These are phyloP conservation scores for Calidris pygmaea DNA, from an alignment of 2,113 vertebrate genomes.

Conservation along the genomic window DNA sequence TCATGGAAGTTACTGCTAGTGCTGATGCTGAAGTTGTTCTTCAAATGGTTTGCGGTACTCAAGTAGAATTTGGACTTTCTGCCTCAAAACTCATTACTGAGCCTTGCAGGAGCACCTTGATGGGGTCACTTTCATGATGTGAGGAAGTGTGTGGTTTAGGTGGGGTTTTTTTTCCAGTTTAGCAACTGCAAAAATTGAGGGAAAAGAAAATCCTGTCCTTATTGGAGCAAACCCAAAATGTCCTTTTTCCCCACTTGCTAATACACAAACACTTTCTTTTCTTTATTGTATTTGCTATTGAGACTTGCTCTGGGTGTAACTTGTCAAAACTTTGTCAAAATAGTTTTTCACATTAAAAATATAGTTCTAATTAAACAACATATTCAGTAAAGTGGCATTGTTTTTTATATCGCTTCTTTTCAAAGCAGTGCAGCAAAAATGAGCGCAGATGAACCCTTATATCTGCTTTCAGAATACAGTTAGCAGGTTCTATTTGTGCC, in stretches of 20 bases:
- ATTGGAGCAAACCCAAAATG: not conserved
- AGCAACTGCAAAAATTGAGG: not conserved
- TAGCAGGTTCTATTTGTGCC: not conserved
- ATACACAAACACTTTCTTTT: not conserved
- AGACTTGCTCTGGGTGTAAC: not conserved
- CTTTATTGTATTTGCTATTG: not conserved
- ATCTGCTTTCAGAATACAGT: not conserved
- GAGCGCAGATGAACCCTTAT: not conserved
- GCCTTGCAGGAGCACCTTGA: not conserved
- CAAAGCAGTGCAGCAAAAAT: not conserved
- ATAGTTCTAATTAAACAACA: not conserved
- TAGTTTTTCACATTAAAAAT: not conserved
- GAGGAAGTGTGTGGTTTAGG: not conserved
- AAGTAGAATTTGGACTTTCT: not conserved
- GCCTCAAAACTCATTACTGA: not conserved
- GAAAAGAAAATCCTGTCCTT: not conserved
- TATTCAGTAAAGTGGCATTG: not conserved
- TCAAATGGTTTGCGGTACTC: not conserved
- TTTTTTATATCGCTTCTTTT: not conserved
- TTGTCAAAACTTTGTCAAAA: not conserved
- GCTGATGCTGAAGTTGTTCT: not conserved
- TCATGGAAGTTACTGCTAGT: not conserved
- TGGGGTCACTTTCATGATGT: not conserved
- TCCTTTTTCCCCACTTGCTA: not conserved
- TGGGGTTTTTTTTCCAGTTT: not conserved